Base-by-base conservation (phyloP, 2,113 vertebrate genomes). In the Pimephales promelas region DNA sequence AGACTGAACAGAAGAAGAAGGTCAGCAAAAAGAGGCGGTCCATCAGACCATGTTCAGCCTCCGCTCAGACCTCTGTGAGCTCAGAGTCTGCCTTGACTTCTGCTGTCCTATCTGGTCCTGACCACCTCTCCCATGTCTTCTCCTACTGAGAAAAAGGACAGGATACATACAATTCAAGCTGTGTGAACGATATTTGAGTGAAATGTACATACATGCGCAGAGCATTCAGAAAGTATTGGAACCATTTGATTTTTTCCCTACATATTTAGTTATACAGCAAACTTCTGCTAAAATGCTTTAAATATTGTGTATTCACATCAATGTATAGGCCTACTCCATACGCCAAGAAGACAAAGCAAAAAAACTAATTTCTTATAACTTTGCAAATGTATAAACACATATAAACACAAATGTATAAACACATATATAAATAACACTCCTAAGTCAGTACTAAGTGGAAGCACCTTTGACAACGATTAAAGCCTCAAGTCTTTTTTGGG, bases 1-100 rank as follows among this genome's bases (percentile, higher is more conserved):
- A 90, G 80, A 92, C 89, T 82, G 93, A 94, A 89, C 93, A 94
- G 54, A 89, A 83, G 87, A 93, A 81, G 83, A 95, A 95, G 86
- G 91, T 95, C 94, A 96, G 89, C 84, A 93, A 92, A 89, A 96
- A 95, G 86, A 91, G 88, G 88, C 92, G 94, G 94, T 95, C 94
- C 92, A 95, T 94, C 94, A 95, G 94, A 93, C 92, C 90, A 94
- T 95, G 88, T 90, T 86, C 88, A 93, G 85, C 89, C 91, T 90
- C 87, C 89, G 91, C 90, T 91, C 79, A 89, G 89, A 92, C 89
- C 83, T 79, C 88, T 89, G 87, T 66, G 88, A 54, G 83, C 76
- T 87, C 83, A 84, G 80, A 87, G 52, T 71, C 72, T 34, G 71
- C 31, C 24, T 86, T 81, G 87, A 75, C 73, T 52, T 26, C n/a